Base-by-base conservation (phyloP, 2,797 vertebrate species). In the Botia kubotai region DNA sequence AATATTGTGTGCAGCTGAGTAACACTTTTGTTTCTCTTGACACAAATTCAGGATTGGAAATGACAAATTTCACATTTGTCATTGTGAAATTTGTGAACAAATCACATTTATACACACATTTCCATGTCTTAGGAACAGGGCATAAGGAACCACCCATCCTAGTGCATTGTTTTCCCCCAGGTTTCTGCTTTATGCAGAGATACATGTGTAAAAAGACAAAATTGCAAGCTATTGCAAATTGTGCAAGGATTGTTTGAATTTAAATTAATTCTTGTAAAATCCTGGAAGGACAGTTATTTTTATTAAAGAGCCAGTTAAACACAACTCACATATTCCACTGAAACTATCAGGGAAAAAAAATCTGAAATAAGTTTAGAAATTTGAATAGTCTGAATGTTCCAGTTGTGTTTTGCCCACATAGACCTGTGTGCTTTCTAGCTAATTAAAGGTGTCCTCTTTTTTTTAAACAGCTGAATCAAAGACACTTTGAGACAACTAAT, bases 381-480 rank as follows among this genome's bases (percentile, higher is more conserved):
- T 67, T 36, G 36, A 72, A 76, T 60, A 72, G 43, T 26, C 53
- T 17, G n/a, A 77, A 36, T 62, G 70, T 80, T 66, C n/a, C 29
- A 67, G 21, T 63, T 39, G 36, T 39, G 57, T 62, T 78, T 33
- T 16, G 1, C 55, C 26, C 26, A 71, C 46, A n/a, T 71, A 71
- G 63, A 50, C 53, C 53, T 69, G 39, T 71, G 26, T 79, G 43
- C 68, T 39, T 72, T 70, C 29, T 53, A 36, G 43, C 57, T 63
- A 63, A 79, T 63, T 72, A 72, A 63, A 72, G 13, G 7, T 72
- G 67, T n/a, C 67, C 67, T 63, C n/a, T 0, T 72, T 62, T 71
- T 19, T 60, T 11, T 16, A 69, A 77, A 46, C 75, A 77, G 50
- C 29, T 77, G 66, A 77, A 78, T 70, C 76, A 69, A 55, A 77